Percentiles rank a stretch among this genome's conserved stretches.
Evolutionary conservation across 2,888 invertebrate species (phyloP).

Genomic region (Leptinotarsa tumamoca): DNA sequence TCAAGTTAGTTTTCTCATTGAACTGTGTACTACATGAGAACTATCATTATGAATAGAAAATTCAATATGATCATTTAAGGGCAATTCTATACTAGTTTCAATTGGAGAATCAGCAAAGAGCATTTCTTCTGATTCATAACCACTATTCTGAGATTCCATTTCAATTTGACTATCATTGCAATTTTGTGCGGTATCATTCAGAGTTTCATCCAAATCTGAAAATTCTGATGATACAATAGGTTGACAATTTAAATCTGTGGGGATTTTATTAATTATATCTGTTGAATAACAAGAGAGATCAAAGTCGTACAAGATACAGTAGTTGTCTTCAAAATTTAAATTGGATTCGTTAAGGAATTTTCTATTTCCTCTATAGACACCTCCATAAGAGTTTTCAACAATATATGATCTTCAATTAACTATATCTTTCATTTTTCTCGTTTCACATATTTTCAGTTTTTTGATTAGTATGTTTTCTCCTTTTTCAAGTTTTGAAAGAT

Average conservation of each 20-base stretch:
- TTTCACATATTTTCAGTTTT: slow-evolving; percentile 30
- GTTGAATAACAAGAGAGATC: background rate
- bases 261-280: background rate
- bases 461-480: slow-evolving; percentile 33
- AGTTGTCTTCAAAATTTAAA: slow-evolving; percentile 2
- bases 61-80: too few relatives aligned
- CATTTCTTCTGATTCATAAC: too few relatives aligned
- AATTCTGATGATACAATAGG: background rate
- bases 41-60: too few relatives aligned
- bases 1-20: too few relatives aligned
- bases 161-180: too few relatives aligned
- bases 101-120: too few relatives aligned
- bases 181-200: background rate
- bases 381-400: background rate
- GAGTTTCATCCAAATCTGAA: background rate
- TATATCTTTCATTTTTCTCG: slow-evolving; percentile 31
- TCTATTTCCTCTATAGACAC: slow-evolving; percentile 11
- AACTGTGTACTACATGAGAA: too few relatives aligned
- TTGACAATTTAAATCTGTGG: background rate
- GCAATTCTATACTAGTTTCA: too few relatives aligned
- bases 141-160: too few relatives aligned
- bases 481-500: slow-evolving; percentile 27
- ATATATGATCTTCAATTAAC: slow-evolving; percentile 47
- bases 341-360: slow-evolving; percentile 32
- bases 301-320: slow-evolving; percentile 7